phyloP scores from a whole-genome alignment of 2,888 invertebrate genomes.

The Cerastis rubricosa region DNA sequence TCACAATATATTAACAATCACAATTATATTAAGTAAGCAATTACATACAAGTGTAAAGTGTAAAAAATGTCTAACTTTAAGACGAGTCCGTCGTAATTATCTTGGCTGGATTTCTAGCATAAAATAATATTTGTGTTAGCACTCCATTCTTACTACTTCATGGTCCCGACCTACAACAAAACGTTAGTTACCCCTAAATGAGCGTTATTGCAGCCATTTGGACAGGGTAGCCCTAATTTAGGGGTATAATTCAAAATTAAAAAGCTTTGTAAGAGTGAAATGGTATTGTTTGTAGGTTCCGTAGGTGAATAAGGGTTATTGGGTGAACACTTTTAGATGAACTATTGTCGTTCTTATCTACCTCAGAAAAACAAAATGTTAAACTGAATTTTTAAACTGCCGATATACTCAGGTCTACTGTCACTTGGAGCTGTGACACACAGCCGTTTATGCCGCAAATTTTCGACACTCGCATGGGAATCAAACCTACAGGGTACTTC shows the following conservation, averaged over 20 bases:
- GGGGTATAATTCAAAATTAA: constrained; percentile 61
- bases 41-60: background rate
- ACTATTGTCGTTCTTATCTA: background rate
- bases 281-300: constrained; percentile 37
- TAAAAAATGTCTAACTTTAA: background rate
- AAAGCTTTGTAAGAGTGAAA: constrained; percentile 41
- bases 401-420: too few species aligned
- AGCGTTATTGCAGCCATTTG: constrained; percentile 61
- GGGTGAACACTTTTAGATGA: background rate
- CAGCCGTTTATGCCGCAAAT: too few species aligned
- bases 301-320: background rate
- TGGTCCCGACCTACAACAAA: constrained; percentile 44
- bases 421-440: too few species aligned
- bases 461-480: too few species aligned
- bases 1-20: too few species aligned
- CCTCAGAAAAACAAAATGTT: background rate
- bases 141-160: constrained; percentile 18
- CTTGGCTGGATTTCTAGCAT: background rate
- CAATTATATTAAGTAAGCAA: too few species aligned
- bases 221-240: constrained; percentile 60
- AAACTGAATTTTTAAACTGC: background rate
- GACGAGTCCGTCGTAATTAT: background rate
- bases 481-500: too few species aligned
- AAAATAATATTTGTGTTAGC: background rate
- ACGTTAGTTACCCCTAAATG: constrained; percentile 65